Percentiles rank a stretch among this genome's conserved stretches.
phyloP scores from a whole-genome alignment of 2,113 vertebrate species.

The Aldabrachelys gigantea region DNA sequence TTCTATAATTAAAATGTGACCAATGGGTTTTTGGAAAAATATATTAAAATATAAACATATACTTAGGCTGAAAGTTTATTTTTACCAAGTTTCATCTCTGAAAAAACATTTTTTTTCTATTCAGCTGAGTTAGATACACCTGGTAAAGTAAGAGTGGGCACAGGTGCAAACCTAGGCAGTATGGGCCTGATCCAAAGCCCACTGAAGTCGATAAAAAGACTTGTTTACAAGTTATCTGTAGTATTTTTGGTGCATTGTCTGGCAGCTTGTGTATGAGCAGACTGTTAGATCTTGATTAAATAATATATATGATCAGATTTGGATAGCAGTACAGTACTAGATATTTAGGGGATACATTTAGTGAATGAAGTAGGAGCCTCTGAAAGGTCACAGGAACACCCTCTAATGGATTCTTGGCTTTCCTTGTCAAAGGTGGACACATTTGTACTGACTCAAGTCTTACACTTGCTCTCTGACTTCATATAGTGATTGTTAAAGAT shows the following conservation, averaged over 20 bases:
- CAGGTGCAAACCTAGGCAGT: neutral
- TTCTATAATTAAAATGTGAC: neutral
- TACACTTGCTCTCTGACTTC: neutral
- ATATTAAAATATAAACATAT: neutral
- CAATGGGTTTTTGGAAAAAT: neutral
- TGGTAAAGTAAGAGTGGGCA: neutral
- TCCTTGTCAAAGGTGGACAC: neutral
- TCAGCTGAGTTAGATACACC: neutral
- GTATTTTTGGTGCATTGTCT: neutral
- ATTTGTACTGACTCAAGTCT: neutral
- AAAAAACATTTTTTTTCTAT: neutral
- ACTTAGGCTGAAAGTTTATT: neutral
- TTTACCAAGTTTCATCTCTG: neutral
- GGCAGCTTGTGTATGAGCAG: neutral
- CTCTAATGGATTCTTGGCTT: neutral
- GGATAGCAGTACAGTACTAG: neutral
- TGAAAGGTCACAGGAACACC: neutral
- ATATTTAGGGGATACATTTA: too few species aligned
- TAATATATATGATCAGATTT: neutral
- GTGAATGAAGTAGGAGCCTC: neutral
- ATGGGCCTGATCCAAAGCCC: neutral
- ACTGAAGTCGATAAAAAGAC: neutral
- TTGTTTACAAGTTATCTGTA: neutral
- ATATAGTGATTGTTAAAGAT: too few species aligned
- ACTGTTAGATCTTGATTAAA: neutral